Evolutionary conservation across 2,797 vertebrate species (phyloP), one percentile per base, ranked within the genome.

Genomic region (Yasuhikotakia modesta): DNA sequence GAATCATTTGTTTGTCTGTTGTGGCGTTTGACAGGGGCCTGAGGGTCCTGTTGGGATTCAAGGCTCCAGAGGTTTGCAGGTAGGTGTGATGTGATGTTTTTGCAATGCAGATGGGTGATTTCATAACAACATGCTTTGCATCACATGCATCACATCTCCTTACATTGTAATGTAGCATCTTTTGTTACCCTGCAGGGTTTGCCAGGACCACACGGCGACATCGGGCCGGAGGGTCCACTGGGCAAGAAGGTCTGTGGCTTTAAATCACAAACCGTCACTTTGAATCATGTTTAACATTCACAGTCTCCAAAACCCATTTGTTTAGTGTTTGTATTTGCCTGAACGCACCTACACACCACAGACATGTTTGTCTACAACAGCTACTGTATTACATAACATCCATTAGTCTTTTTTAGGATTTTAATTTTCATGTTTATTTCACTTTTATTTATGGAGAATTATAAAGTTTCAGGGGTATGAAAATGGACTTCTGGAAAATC

Each of bases 41-140:
- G 95, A 95, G 87, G 96, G 96, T 82, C 85, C 92, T 79, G 53
- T 83, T 84, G 96, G 96, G 8, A 81, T 82, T 81, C 94, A 90
- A 91, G 96, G 96, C 87, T 45, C 83, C 64, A 91, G 92, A 93
- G 96, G 96, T 22, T 81, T 93, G 52, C 94, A 96, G 95, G 96
- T 96, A 79, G 86, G 88, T 84, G 13, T 66, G 7, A 64, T n/a
- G n/a, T n/a, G 46, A 4, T 46, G 60, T 35, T 35, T 7, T 35
- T 35, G 32, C 32, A 35, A 35, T 35, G 32, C 6, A 35, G 32
- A 35, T 5, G 6, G 32, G 6, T 35, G 32, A 35, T 35, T 35
- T 7, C 0, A 7, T 35, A 35, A 35, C 32, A 35, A 43, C 10
- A 43, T 43, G 39, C 39, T 43, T 43, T 27, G 48, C 48, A 50